Conservation (phyloP, 2,113 vertebrate species). For the Alethe diademata region DNA sequence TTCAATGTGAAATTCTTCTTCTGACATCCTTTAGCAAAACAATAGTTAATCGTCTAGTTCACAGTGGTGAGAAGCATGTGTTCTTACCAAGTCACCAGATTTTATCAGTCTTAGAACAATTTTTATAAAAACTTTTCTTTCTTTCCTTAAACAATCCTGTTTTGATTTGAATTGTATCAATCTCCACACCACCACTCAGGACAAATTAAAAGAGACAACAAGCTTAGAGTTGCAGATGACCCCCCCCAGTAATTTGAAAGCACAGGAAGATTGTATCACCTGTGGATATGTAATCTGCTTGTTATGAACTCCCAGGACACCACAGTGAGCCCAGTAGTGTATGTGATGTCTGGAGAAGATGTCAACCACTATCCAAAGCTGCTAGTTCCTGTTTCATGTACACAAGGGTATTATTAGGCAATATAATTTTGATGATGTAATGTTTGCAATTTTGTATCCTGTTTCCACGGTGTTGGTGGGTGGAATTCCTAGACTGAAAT, state of each 20-base stretch:
- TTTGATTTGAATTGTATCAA: neutral
- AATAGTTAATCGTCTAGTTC: neutral
- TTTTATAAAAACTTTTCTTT: neutral
- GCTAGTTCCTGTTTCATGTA: slow-evolving; percentile 19
- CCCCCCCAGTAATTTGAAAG: neutral
- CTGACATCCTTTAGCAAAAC: neutral
- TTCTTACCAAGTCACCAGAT: neutral
- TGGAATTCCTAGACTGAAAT: slow-evolving; percentile 28
- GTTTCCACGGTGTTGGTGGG: slow-evolving; percentile 1
- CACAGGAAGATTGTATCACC: neutral
- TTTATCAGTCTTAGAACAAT: neutral
- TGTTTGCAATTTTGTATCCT: slow-evolving; percentile 21
- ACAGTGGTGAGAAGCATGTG: neutral
- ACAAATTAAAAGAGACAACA: neutral
- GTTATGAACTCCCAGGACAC: neutral
- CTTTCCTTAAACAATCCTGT: neutral
- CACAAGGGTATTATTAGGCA: neutral
- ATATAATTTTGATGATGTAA: slow-evolving; percentile 25
- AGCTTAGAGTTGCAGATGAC: neutral
- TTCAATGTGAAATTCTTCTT: neutral
- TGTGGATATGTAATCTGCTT: neutral
- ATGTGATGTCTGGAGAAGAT: slow-evolving; percentile 8
- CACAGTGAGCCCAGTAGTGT: neutral
- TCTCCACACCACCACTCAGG: neutral
- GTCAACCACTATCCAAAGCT: neutral